Base-by-base conservation (phyloP, 1,140 invertebrate genomes). In the Brevipalpus yothersi region DNA sequence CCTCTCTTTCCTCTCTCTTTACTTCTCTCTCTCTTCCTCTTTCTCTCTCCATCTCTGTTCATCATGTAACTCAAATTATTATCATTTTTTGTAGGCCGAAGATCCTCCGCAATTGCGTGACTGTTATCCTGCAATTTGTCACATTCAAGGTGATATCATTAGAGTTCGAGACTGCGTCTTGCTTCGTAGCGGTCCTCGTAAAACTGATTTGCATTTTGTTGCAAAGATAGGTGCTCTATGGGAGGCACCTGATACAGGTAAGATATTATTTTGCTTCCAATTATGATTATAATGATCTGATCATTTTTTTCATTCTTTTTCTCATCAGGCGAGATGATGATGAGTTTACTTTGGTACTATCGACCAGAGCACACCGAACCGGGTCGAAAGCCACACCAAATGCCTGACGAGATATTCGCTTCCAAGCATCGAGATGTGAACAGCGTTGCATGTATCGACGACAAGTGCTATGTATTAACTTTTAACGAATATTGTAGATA, bases 401-500 rank as follows among this genome's bases (percentile, higher is more conserved):
- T 82, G 66, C 8, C 19, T 15, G 86, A 90, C 67, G 91, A 95
- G 73, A 82, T 95, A 51, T 96, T 93, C 74, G 91, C 91, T 31
- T 94, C 89, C 2, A 80, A 86, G 58, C 91, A 95, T 73, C 78
- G 83, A 56, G 90, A 94, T 73, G 83, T 82, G 60, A 92, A 91
- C 71, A 91, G 86, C 67, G 90, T 95, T 31, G 91, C 90, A 56
- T 95, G 90, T 71, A 94, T 97, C 66, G 91, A 96, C 71, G 91
- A 97, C 73, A 92, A 91, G 72, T 94, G 90, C 73, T 94, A 88
- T 71, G 91, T 97, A 61, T 78, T 97, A 61, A 93, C 89, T 11
- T 92, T 84, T 69, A 90, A 90, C 73, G 90, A 95, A 74, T 97
- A 93, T 70, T 93, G 89, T 78, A 81, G 92, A 88, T 95, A 67